Conservation (phyloP, 2,888 invertebrate species). For the Penaeus monodon region DNA sequence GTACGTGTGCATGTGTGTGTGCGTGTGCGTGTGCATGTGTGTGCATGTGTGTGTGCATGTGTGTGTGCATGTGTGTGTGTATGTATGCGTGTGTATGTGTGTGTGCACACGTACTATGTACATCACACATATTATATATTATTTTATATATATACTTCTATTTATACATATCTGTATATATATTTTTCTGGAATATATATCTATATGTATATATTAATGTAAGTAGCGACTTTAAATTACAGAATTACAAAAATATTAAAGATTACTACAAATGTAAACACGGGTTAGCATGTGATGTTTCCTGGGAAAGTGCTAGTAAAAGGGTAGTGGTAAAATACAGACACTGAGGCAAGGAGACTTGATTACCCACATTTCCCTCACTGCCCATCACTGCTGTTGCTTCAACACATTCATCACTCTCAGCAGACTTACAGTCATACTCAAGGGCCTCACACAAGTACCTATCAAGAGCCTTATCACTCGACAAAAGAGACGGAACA, state of each 20-base stretch:
- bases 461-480: background rate
- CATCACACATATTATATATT: too few species aligned
- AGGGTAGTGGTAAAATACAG: conserved; percentile 9
- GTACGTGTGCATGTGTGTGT: background rate
- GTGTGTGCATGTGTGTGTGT: too few species aligned
- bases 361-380: background rate
- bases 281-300: background rate
- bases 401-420: background rate
- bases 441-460: background rate
- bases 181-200: too few species aligned
- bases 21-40: background rate
- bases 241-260: too few species aligned
- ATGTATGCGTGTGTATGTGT: too few species aligned
- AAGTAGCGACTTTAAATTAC: too few species aligned
- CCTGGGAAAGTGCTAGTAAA: background rate
- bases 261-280: background rate
- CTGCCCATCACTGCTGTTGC: background rate
- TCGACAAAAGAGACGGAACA: conserved; percentile 12
- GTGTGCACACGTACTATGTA: too few species aligned
- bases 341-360: background rate
- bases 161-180: too few species aligned
- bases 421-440: conserved; percentile 1
- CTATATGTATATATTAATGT: too few species aligned
- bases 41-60: background rate
- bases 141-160: too few species aligned